Evolutionary conservation across 2,888 invertebrate species (phyloP), one percentile per base, ranked within the genome.

Genomic region (Strigamia maritima): DNA sequence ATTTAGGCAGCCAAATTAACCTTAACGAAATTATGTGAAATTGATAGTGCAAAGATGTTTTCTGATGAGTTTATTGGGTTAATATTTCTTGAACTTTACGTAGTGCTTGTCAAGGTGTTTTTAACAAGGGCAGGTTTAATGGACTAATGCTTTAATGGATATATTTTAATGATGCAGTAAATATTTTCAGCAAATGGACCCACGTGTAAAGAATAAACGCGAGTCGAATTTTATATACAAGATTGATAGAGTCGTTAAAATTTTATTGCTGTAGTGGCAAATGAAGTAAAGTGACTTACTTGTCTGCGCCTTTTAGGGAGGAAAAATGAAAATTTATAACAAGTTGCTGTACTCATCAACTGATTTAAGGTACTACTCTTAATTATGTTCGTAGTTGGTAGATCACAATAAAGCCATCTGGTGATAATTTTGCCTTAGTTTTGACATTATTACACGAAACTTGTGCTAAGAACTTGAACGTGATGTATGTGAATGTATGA

Each of bases 311-410:
- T 65, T 65, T 26, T 65, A 65, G 1, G 65, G 65, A 26, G 65
- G 65, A 65, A 65, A 65, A 65, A 65, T 65, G 65, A 65, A 65
- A 65, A 65, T 65, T 65, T 65, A 65, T 65, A 65, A 65, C 28
- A 65, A 26, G 24, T 65, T 65, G 24, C 65, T 24, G 14, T 26
- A 65, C 65, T 28, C 26, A 26, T 26, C 24, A 65, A 28, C 65
- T 26, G 26, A 65, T 65, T 24, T 26, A 65, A 65, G 65, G 26
- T 65, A 26, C 65, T 24, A 1, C 14, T 24, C 26, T 65, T 65
- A 65, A 65, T 65, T 65, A 65, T 65, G 24, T 28, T 24, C 65
- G 12, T 26, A 28, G 28, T 26, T 10, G 2, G 26, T 8, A 65
- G 65, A 65, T 65, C 65, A 26, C 26, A 14, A 65, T 31, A 49